These are phyloP conservation scores for Papilio gigon DNA, from an alignment of 2,888 invertebrate species.

Conservation along the genomic window DNA sequence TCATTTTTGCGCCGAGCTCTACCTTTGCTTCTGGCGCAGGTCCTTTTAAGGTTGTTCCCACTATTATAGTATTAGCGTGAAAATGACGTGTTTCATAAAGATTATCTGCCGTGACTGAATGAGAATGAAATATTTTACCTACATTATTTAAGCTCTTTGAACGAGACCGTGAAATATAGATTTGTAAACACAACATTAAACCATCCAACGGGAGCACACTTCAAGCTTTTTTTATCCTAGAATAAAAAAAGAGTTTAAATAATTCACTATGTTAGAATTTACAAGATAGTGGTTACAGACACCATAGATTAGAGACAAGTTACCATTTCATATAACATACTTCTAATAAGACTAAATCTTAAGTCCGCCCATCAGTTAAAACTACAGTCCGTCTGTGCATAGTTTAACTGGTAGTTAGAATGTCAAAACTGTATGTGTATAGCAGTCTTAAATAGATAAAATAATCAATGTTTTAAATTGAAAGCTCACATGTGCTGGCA, in stretches of 20 bases:
- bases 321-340: too few relatives aligned
- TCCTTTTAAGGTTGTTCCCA: conserved; percentile 51
- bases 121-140: conserved; percentile 1
- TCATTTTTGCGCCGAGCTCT: conserved; percentile 59
- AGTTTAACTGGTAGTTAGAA: too few relatives aligned
- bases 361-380: too few relatives aligned
- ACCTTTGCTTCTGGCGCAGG: conserved; percentile 44
- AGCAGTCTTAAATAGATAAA: neutral
- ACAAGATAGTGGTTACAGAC: too few relatives aligned
- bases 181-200: neutral
- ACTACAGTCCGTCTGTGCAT: too few relatives aligned
- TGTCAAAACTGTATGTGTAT: neutral
- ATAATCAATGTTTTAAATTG: neutral
- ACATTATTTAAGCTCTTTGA: neutral
- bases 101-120: conserved; percentile 22
- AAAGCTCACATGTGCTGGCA: conserved; percentile 7
- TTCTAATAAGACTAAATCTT: too few relatives aligned
- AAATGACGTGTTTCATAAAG: conserved; percentile 16
- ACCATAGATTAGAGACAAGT: too few relatives aligned
- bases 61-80: conserved; percentile 42
- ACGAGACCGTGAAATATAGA: conserved; percentile 3
- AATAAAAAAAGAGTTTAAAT: too few relatives aligned
- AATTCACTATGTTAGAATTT: too few relatives aligned
- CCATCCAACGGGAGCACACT: too few relatives aligned
- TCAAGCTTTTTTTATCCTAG: too few relatives aligned